These are phyloP conservation scores for Mormoops blainvillei DNA, from an alignment of 2,113 vertebrate species.

Conservation along the genomic window DNA sequence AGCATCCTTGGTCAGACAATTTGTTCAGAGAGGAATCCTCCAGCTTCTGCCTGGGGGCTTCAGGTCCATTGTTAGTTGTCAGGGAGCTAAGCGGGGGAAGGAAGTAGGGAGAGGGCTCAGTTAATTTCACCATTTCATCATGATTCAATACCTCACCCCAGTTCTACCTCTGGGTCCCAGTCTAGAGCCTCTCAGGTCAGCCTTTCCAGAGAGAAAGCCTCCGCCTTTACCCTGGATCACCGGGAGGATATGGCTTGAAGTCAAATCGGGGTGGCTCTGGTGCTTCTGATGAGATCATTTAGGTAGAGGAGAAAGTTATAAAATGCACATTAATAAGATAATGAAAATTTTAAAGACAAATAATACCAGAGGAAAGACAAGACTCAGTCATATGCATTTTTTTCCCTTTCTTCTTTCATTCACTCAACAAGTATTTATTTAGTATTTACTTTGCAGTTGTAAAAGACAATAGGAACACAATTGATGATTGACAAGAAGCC, in stretches of 20 bases:
- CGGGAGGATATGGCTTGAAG: background rate
- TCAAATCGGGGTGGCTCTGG: background rate
- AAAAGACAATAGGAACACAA: background rate
- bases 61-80: background rate
- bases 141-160: background rate
- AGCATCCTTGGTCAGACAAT: background rate
- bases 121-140: background rate
- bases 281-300: background rate
- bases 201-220: background rate
- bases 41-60: background rate
- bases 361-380: background rate
- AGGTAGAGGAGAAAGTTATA: background rate
- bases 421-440: background rate
- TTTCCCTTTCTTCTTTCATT: background rate
- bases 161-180: background rate
- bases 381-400: background rate
- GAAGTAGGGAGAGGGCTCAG: background rate
- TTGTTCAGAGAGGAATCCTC: background rate
- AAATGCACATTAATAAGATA: background rate
- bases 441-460: background rate
- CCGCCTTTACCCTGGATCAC: background rate
- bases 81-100: background rate
- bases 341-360: background rate
- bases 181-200: background rate
- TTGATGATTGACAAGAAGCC: background rate